Evolutionary conservation across 2,888 invertebrate species (phyloP), one percentile per base, ranked within the genome.

Genomic region (Norana najaformis): DNA sequence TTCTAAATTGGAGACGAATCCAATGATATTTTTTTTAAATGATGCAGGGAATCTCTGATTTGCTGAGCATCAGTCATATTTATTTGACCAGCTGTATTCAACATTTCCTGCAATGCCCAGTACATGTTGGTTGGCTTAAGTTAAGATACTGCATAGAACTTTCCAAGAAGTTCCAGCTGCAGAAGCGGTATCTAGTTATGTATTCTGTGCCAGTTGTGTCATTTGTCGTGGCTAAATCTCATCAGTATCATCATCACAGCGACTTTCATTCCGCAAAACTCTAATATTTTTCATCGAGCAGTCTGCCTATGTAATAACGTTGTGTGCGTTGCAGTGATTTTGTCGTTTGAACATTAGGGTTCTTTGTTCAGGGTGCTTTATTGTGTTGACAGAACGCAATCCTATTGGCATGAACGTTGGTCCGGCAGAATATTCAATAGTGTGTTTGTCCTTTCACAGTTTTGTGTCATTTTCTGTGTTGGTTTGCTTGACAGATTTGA

Each of bases 271-370:
- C 69, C 8, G n/a, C 69, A 69, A n/a, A 69, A 69, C n/a, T 69
- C 69, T n/a, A 69, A 69, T 69, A 69, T 69, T 30, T n/a, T 69
- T 69, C n/a, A 13, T 69, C 69, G n/a, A 30, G 69, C 69, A n/a
- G 47, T 47, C 47, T 47, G 47, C 47, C 47, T 1, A 47, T n/a
- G 69, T 69, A 69, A 69, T 69, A 69, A 69, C 69, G n/a, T 69
- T n/a, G n/a, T 69, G 69, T 69, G 69, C 69, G n/a, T 30, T n/a
- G 69, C 69, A 69, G 69, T 69, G 69, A n/a, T n/a, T 69, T n/a
- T 69, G 69, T 69, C 69, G 69, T 30, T 69, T 30, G 69, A 69
- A 11, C 69, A 69, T 69, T 69, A 69, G 69, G 69, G 8, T 69
- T 69, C 69, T 69, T 69, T 69, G 69, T 69, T 69, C 69, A 16